Base-by-base conservation (phyloP, 1,140 invertebrate species). In the Coboldia fuscipes region DNA sequence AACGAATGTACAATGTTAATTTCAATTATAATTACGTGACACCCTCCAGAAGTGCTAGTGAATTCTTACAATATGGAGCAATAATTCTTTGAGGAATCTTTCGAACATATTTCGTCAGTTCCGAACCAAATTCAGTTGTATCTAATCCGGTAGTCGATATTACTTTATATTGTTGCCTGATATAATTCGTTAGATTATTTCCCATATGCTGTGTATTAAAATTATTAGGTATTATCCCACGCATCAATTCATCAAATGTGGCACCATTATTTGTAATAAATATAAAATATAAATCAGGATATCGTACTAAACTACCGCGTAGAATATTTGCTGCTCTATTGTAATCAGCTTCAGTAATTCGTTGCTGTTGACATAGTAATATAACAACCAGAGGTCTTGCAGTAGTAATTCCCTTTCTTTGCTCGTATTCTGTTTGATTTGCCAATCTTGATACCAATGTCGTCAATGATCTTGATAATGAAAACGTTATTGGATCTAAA, bases 211-310 rank as follows among this genome's bases (percentile, higher is more conserved):
- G 27, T 19, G 8, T 34, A 16, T 16, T 23, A 8, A 8, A 7
- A n/a, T 8, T 27, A 27, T 3, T 13, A 7, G 13, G 16, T 27
- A 19, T n/a, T 16, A 9, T 15, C 9, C 17, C 24, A 19, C 12
- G 9, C 15, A 27, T 14, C 24, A 34, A 16, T 27, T 34, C 23
- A 3, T 12, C 12, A 20, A 27, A 34, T 19, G 33, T 27, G 17
- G 26, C 17, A 6, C 18, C 12, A 19, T 34, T 24, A 20, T 34
- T 27, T 21, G 33, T 26, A 9, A 34, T 7, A 19, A 34, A 34
- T 8, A 34, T 24, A 27, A 34, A 34, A 34, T 34, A 34, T 19
- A 34, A 34, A 19, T 34, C 33, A n/a, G 33, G 33, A 27, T 27
- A 34, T 34, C 28, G 33, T 19, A 13, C 13, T 16, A 34, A 16